These are phyloP conservation scores for Phylloscopus whistleri DNA, from an alignment of 2,113 vertebrate genomes.

Conservation along the genomic window DNA sequence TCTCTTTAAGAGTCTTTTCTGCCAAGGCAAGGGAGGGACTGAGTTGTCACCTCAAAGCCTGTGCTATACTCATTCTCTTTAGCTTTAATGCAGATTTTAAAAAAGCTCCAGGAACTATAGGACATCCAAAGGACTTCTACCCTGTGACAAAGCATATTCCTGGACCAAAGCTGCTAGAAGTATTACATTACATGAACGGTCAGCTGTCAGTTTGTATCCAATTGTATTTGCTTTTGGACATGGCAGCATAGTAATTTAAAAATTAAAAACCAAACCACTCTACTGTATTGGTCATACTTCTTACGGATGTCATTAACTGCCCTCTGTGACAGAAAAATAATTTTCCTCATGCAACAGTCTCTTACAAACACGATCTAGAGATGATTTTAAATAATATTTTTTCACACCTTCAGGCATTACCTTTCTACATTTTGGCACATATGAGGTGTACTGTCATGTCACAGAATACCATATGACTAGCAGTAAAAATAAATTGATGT, in stretches of 20 bases:
- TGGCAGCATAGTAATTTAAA: background rate
- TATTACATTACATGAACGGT: background rate
- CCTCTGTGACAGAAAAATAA: slow-evolving; percentile 4
- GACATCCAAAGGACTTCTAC: background rate
- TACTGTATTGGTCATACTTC: background rate
- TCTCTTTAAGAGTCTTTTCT: background rate
- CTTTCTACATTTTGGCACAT: background rate
- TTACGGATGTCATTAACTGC: background rate
- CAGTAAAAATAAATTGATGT: background rate
- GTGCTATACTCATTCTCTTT: background rate
- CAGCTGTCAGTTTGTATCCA: background rate
- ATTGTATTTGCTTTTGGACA: background rate
- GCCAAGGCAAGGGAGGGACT: background rate
- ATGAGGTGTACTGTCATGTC: background rate
- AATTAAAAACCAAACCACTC: background rate
- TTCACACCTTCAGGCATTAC: background rate
- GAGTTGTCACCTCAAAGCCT: background rate
- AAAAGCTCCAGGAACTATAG: background rate
- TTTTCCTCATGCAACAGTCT: background rate
- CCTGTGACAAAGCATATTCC: background rate
- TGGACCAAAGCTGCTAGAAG: background rate
- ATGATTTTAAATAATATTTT: slow-evolving; percentile 1
- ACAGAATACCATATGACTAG: background rate
- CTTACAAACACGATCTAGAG: background rate
- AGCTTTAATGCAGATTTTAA: background rate